Conservation (phyloP, 2,888 invertebrate genomes). For the Drosophila pseudotakahashii region DNA sequence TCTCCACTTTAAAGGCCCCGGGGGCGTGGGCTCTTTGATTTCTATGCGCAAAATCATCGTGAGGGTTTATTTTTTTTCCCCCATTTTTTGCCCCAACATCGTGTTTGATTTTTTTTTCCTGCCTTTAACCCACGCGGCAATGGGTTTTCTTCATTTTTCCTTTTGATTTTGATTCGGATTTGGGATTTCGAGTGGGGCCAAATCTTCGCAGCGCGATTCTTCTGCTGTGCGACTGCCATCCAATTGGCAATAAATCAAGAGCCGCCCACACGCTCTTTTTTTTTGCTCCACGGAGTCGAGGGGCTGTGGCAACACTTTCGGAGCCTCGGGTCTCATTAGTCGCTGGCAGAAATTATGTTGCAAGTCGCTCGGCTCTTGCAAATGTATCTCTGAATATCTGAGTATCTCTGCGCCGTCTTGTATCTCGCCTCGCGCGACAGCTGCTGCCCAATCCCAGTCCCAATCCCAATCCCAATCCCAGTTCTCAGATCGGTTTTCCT, state of each 20-base stretch:
- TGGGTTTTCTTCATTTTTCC: constrained; percentile 4
- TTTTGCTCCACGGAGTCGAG: too few relatives aligned
- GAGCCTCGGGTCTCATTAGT: constrained; percentile 34
- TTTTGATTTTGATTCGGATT: constrained; percentile 38
- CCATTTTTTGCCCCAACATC: constrained; percentile 5
- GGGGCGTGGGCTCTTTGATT: constrained; percentile 37
- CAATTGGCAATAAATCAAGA: constrained; percentile 79
- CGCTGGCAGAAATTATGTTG: constrained; percentile 48
- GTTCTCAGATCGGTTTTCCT: constrained; percentile 2
- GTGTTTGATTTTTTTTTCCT: constrained; percentile 4
- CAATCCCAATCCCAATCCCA: constrained; percentile 3
- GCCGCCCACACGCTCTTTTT: constrained; percentile 65
- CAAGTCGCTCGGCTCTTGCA: constrained; percentile 25
- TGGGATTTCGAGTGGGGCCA: constrained; percentile 23
- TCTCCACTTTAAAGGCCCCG: neutral
- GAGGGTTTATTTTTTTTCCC: constrained; percentile 25
- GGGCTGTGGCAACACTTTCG: constrained; percentile 19
- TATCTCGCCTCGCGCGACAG: too few relatives aligned
- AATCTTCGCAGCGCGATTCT: constrained; percentile 23
- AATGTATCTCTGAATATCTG: constrained; percentile 13
- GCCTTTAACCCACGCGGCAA: constrained; percentile 40
- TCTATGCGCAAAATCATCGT: constrained; percentile 33
- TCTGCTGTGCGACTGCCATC: constrained; percentile 39
- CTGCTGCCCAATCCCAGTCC: too few relatives aligned
- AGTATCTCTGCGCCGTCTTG: constrained; percentile 12